Evolutionary conservation across 2,113 vertebrate species (phyloP).

Genomic region (Echinops telfairi): DNA sequence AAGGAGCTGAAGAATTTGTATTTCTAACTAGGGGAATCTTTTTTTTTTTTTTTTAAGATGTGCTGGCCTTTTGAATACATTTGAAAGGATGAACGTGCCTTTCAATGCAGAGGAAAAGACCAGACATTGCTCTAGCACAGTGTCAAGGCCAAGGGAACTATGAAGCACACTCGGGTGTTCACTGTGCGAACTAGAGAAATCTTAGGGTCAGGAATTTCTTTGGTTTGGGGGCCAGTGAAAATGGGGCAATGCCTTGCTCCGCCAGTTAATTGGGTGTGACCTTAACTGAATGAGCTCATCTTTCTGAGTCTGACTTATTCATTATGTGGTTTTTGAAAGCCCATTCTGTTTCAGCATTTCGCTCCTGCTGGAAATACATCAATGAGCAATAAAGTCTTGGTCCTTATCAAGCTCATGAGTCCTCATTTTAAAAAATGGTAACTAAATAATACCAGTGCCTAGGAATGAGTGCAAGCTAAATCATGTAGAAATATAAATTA

Average conservation of each 20-base stretch:
- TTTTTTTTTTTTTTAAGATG: too few species aligned
- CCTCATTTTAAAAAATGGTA: conserved; percentile 50
- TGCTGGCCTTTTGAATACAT: too few species aligned
- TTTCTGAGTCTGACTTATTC: conserved; percentile 50
- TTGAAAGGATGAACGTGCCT: too few species aligned
- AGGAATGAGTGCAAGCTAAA: background rate
- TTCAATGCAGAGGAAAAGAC: too few species aligned
- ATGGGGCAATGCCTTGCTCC: conserved; percentile 9
- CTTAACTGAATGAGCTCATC: background rate
- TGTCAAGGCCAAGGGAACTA: too few species aligned
- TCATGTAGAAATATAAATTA: conserved; percentile 9
- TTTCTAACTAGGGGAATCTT: background rate
- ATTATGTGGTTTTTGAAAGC: conserved; percentile 17
- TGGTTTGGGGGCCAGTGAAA: conserved; percentile 10
- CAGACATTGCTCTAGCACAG: too few species aligned
- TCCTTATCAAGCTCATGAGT: background rate
- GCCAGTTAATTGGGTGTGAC: conserved; percentile 29
- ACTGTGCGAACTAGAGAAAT: background rate
- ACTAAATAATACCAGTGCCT: background rate
- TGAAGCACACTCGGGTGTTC: too few species aligned
- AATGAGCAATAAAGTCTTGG: background rate
- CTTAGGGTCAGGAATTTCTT: conserved; percentile 7
- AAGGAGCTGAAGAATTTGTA: background rate
- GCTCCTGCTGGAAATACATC: background rate
- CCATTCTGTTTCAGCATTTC: background rate